These are phyloP conservation scores for Metopolophium dirhodum DNA, from an alignment of 1,140 invertebrate genomes.

Conservation along the genomic window DNA sequence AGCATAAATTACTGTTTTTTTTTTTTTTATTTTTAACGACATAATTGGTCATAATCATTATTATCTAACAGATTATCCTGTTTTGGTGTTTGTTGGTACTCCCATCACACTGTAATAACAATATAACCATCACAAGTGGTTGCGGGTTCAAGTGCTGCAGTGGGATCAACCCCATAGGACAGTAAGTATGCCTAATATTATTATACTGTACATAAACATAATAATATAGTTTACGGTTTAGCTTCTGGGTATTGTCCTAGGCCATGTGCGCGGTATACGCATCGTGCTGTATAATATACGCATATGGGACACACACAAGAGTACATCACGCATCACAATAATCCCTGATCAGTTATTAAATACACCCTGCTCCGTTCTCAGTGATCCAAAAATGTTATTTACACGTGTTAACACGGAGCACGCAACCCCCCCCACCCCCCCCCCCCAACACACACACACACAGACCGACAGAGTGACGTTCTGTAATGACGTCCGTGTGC, in stretches of 20 bases:
- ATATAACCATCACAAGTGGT: background rate
- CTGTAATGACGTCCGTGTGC: background rate
- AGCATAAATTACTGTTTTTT: background rate
- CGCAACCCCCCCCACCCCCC: background rate
- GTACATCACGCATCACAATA: background rate
- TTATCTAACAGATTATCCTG: background rate
- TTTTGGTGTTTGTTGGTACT: background rate
- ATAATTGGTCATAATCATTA: constrained; percentile 13
- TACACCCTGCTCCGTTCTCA: background rate
- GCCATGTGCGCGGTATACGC: constrained; percentile 19
- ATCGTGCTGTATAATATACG: background rate
- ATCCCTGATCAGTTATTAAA: background rate
- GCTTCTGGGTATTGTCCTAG: constrained; percentile 49
- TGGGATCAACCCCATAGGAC: background rate
- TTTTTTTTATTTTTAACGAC: constrained; percentile 1
- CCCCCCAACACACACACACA: background rate
- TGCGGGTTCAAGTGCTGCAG: background rate
- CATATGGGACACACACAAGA: background rate
- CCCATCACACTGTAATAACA: background rate
- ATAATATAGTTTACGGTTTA: background rate
- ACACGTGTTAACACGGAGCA: constrained; percentile 2
- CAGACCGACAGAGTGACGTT: background rate
- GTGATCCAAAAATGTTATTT: constrained; percentile 37
- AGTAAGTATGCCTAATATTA: background rate
- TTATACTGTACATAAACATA: background rate